Evolutionary conservation across 2,113 vertebrate species (phyloP), one percentile per base, ranked within the genome.

Genomic region (Hemibagrus wyckioides): DNA sequence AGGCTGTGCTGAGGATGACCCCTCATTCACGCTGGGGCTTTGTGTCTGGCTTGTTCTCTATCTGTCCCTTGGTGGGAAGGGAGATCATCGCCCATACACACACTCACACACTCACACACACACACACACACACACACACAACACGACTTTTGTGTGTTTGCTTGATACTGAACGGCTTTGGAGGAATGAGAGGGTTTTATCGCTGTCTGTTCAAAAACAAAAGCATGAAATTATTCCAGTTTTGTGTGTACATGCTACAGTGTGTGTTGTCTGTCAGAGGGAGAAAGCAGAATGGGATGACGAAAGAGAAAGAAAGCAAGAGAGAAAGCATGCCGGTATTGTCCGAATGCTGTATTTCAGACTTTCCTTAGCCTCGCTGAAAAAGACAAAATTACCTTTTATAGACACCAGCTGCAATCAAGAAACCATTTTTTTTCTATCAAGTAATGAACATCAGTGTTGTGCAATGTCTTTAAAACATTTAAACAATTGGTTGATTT

Each of bases 1-100:
- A 92, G 95, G 94, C 93, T 89, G 75, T 61, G 86, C 89, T 88
- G 95, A 93, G 95, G 96, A 95, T 97, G 96, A 97, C 96, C 96
- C 94, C 90, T 84, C 95, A 97, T 97, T 96, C 96, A 96, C 90
- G 85, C 92, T 92, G 92, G 77, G 90, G 93, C 95, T 95, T 95
- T 95, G 94, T 94, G 92, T 81, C 50, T 81, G 84, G 83, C 84
- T 86, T 17, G 73, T 65, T 89, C 61, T 86, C 65, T 76, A 95
- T 95, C 96, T 95, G 94, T 65, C 94, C 92, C 91, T 90, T 59
- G 52, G 54, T 90, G 93, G 94, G 93, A 94, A 94, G 94, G 90
- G 91, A 89, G 91, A 94, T 93, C 92, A 92, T 93, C 92, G 91
- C 93, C 92, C 92, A 91, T 91, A 83, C 85, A 85, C 90, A 88